Evolutionary conservation across 2,797 vertebrate genomes (phyloP), one percentile per base, ranked within the genome.

Genomic region (Cetoscarus ocellatus): DNA sequence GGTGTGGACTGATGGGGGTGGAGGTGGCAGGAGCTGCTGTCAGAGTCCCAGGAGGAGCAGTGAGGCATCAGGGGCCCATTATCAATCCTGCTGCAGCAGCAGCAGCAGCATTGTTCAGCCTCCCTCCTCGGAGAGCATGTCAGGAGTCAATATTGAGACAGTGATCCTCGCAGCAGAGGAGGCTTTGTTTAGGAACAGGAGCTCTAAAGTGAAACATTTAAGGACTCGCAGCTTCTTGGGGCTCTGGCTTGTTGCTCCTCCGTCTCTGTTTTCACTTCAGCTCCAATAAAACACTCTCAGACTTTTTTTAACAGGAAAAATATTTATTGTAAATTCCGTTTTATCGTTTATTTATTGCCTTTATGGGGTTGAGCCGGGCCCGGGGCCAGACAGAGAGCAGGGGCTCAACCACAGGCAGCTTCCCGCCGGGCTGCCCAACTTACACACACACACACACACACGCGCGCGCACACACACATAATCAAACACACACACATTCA

Each of bases 91-190:
- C 17, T 58, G 73, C 38, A 71, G 62, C 36, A 65, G 73, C 35
- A 71, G 63, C 52, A 56, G 75, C 39, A 65, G 75, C 27, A 89
- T 90, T 88, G 89, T 88, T 85, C 76, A 77, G 52, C 67, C 78
- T 81, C 81, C 65, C 79, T 67, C 70, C 66, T 9, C 70, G 67
- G 34, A 61, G 73, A 78, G 65, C 45, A 79, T 70, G 47, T 40
- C 49, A 86, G 75, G 79, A 88, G 78, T 90, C 89, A 86, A 90
- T 92, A 89, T 40, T 82, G 72, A 83, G 76, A 82, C 82, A 81
- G 67, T 15, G 34, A 53, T 65, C 58, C 80, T 54, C 71, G 75
- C 14, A 7, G 61, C 59, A 65, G n/a, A 36, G 34, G 59, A 40
- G 49, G 72, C 65, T 88, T 73, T 82, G 76, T 82, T 47, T 1